Conservation (phyloP, 2,888 invertebrate genomes). For the Cryptocheilus praepositus region DNA sequence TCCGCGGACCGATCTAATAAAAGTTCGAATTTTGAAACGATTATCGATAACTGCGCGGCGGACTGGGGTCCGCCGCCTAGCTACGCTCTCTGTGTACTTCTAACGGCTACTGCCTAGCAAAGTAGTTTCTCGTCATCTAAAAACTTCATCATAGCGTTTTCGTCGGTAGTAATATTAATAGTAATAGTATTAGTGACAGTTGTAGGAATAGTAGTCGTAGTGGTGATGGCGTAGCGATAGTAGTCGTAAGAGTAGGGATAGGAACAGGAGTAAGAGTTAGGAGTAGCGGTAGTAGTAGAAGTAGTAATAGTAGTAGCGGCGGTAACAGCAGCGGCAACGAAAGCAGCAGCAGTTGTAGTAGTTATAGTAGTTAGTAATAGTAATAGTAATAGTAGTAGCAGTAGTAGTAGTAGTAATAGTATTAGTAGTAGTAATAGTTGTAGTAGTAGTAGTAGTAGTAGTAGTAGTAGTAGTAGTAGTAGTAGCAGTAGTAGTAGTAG, state of each 20-base stretch:
- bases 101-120: slow-evolving; percentile 60
- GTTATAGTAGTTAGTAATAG: slow-evolving; percentile 9
- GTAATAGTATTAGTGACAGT: slow-evolving; percentile 12
- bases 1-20: slow-evolving; percentile 4
- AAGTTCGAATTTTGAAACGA: slow-evolving; percentile 42
- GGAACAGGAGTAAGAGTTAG: slow-evolving; percentile 3
- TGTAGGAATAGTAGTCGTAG: slow-evolving; percentile 15
- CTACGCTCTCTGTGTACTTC: slow-evolving; percentile 46
- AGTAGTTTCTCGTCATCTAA: slow-evolving; percentile 49
- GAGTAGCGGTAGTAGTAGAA: slow-evolving; percentile 8
- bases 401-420: slow-evolving; percentile 41
- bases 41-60: slow-evolving; percentile 43
- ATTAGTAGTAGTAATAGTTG: no score
- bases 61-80: slow-evolving; percentile 35
- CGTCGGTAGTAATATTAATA: slow-evolving; percentile 29
- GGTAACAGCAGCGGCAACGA: slow-evolving; percentile 6
- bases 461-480: slow-evolving; percentile 27
- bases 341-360: slow-evolving; percentile 3
- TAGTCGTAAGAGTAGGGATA: slow-evolving; percentile 4
- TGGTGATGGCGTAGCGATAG: slow-evolving; percentile 15
- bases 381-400: slow-evolving; percentile 38
- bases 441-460: slow-evolving; percentile 12
- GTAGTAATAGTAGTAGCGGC: slow-evolving; percentile 5
- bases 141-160: slow-evolving; percentile 42
- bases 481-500: slow-evolving; percentile 40